A percentile compares a stretch with the other conserved stretches of the same genome.
These are phyloP conservation scores for Acholoe squamosa DNA, from an alignment of 2,888 invertebrate species.

Conservation along the genomic window DNA sequence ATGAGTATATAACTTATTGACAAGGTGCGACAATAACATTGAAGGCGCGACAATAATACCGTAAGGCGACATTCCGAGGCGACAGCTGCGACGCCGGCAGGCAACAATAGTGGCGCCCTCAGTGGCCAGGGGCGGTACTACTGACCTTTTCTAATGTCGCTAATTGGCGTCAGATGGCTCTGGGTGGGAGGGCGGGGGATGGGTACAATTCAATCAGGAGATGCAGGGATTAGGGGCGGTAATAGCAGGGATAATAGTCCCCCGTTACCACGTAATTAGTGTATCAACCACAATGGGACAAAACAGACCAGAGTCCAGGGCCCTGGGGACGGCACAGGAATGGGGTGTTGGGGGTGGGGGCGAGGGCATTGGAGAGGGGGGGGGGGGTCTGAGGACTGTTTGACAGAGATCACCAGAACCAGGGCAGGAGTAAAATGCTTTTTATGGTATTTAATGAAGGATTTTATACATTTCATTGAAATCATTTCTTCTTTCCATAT, in stretches of 20 bases:
- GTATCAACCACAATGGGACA: background rate
- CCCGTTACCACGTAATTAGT: background rate
- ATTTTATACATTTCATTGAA: too few species aligned
- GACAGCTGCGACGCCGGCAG: conserved; percentile 25
- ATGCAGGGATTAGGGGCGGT: background rate
- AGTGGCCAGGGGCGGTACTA: conserved; percentile 16
- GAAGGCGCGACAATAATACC: background rate
- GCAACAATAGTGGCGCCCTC: background rate
- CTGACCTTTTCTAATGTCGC: conserved; percentile 33
- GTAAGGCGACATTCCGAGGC: background rate
- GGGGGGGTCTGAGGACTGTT: too few species aligned
- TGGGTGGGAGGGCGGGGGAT: background rate
- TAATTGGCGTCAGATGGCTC: conserved; percentile 33
- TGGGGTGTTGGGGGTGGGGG: too few species aligned
- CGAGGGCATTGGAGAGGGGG: too few species aligned
- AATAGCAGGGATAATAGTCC: conserved; percentile 3
- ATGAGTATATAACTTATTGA: too few species aligned
- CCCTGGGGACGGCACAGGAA: background rate
- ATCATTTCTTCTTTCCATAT: too few species aligned
- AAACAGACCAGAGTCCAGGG: background rate
- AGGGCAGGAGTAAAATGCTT: too few species aligned
- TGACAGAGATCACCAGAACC: too few species aligned
- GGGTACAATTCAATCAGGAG: background rate
- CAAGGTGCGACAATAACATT: too few species aligned
- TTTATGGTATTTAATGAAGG: too few species aligned